Evolutionary conservation across 1,140 invertebrate species (phyloP).

Genomic region (Drosophila guanche): DNA sequence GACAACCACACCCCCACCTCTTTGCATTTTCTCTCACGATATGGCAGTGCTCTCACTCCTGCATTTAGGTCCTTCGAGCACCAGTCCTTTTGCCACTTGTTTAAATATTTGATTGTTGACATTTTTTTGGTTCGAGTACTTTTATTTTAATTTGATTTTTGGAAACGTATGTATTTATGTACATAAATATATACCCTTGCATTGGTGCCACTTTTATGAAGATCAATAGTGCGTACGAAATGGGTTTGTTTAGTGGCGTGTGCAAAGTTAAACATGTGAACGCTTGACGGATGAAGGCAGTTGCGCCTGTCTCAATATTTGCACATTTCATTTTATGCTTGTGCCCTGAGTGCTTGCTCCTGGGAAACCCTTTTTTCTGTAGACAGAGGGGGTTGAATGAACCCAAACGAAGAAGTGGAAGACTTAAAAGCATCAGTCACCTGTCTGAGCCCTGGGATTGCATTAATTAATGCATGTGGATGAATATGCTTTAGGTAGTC

Average conservation of each 20-base stretch:
- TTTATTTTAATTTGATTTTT: constrained; percentile 54
- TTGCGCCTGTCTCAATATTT: constrained; percentile 65
- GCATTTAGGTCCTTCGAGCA: no score
- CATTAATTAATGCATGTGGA: constrained; percentile 27
- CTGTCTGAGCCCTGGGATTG: constrained; percentile 48
- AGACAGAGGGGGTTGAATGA: constrained; percentile 51
- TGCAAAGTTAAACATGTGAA: constrained; percentile 43
- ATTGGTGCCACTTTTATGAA: not conserved
- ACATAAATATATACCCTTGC: constrained; percentile 12
- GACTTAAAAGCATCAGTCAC: constrained; percentile 30
- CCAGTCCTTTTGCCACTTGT: constrained; percentile 21
- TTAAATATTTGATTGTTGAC: constrained; percentile 60
- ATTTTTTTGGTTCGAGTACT: constrained; percentile 28
- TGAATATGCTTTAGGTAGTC: constrained; percentile 36
- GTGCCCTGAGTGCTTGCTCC: constrained; percentile 32
- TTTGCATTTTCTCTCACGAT: not conserved
- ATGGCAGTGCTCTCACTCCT: not conserved
- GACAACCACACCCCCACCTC: not conserved
- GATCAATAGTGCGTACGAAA: constrained; percentile 43
- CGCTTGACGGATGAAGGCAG: no score
- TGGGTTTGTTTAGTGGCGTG: constrained; percentile 63
- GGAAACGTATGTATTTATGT: constrained; percentile 25
- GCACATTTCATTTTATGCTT: constrained; percentile 39
- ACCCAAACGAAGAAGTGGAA: constrained; percentile 6
- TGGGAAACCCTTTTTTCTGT: constrained; percentile 31